Evolutionary conservation across 2,113 vertebrate species (phyloP).

Genomic region (Odontophorus gujanensis): DNA sequence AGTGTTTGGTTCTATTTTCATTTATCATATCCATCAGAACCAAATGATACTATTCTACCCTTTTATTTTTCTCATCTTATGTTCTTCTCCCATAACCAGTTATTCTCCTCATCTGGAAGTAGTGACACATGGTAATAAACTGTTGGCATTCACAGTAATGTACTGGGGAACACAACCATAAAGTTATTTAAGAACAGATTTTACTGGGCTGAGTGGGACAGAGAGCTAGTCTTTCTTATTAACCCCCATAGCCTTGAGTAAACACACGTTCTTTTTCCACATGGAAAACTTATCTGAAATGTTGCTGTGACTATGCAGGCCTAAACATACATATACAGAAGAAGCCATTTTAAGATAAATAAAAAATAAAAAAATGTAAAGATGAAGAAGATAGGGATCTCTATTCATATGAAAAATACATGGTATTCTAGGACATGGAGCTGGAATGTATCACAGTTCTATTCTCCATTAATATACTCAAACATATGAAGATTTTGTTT

Average conservation of each 20-base stretch:
- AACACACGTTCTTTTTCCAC: constrained; percentile 38
- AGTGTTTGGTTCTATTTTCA: background rate
- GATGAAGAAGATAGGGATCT: background rate
- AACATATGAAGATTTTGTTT: background rate
- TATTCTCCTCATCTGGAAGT: background rate
- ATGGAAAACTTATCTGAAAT: constrained; percentile 23
- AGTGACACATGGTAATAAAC: background rate
- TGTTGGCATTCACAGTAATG: background rate
- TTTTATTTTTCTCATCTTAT: background rate
- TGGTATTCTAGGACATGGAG: background rate
- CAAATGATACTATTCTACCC: rapidly evolving
- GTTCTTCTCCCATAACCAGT: background rate
- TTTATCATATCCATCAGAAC: background rate
- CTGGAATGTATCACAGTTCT: background rate
- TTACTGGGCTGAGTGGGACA: background rate
- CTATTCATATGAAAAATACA: background rate
- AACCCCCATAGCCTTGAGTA: background rate
- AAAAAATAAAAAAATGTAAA: background rate
- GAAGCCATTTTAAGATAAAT: background rate
- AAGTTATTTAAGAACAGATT: background rate
- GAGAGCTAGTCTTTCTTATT: constrained; percentile 22
- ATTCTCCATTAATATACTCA: background rate
- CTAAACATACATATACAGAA: background rate
- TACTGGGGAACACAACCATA: background rate
- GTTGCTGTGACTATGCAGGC: background rate